A percentile compares a stretch with the other conserved stretches of the same genome.
phyloP scores from a whole-genome alignment of 2,888 invertebrate genomes.

The Sinopyrophorus schimmeli region DNA sequence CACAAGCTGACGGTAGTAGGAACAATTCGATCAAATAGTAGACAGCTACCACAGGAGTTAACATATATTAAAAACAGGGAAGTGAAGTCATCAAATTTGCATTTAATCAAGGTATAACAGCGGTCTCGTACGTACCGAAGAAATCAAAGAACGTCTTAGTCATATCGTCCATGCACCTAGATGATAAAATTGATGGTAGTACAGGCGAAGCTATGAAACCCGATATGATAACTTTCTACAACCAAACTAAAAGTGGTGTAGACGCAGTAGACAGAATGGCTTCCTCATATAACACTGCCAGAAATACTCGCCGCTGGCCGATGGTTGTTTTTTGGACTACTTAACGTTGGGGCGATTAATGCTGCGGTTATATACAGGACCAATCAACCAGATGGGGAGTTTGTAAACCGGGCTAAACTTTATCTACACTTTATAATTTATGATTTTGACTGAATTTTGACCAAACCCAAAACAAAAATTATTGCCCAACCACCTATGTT shows the following conservation, averaged over 20 bases:
- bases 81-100: slow-evolving; percentile 5
- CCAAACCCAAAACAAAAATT: no score
- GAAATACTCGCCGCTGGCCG: slow-evolving; percentile 17
- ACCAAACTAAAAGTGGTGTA: slow-evolving; percentile 9
- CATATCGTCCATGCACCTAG: slow-evolving; percentile 8
- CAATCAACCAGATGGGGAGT: neutral
- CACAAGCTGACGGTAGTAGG: slow-evolving; percentile 9
- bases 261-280: neutral
- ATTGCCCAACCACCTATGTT: no score
- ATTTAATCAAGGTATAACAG: neutral
- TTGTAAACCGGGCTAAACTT: no score
- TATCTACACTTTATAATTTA: no score
- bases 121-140: slow-evolving; percentile 12
- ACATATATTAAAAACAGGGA: neutral
- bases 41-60: neutral
- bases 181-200: slow-evolving; percentile 8
- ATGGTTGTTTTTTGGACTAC: slow-evolving; percentile 10
- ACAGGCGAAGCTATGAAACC: slow-evolving; percentile 4
- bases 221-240: slow-evolving; percentile 11
- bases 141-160: slow-evolving; percentile 15
- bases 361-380: slow-evolving; percentile 5
- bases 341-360: slow-evolving; percentile 15
- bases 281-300: slow-evolving; percentile 4
- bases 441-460: no score
- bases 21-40: slow-evolving; percentile 14